phyloP scores from a whole-genome alignment of 2,113 vertebrate genomes.

The Cynocephalus volans region DNA sequence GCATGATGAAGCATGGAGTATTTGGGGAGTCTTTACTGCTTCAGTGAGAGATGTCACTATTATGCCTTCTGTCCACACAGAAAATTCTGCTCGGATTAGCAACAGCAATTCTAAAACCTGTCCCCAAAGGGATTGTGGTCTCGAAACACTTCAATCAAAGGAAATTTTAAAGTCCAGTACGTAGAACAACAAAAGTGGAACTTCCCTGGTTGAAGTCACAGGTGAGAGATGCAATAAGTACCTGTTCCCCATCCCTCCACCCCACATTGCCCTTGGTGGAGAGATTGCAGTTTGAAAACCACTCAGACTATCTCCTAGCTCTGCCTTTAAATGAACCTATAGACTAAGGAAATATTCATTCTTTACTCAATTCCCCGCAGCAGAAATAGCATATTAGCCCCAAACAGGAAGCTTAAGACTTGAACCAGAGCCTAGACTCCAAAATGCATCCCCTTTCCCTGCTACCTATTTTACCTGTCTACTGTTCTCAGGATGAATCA shows the following conservation, averaged over 20 bases:
- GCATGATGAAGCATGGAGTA: neutral
- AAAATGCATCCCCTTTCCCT: slow-evolving; percentile 1
- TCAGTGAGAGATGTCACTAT: neutral
- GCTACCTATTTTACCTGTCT: neutral
- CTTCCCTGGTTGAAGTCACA: neutral
- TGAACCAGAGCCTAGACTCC: neutral
- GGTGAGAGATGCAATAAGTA: neutral
- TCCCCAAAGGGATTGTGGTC: neutral
- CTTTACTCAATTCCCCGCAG: neutral
- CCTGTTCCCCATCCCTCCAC: neutral
- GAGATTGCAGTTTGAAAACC: neutral
- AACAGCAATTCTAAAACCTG: neutral
- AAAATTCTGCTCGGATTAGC: neutral
- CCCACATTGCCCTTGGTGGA: neutral
- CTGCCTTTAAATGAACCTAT: neutral
- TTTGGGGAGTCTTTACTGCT: neutral
- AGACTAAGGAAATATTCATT: neutral
- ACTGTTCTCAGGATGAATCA: slow-evolving; percentile 20
- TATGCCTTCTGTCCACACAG: neutral
- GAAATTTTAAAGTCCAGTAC: neutral
- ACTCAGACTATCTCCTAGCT: neutral
- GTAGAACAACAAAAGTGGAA: neutral
- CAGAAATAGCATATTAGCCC: neutral
- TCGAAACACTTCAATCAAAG: slow-evolving; percentile 34
- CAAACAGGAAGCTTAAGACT: neutral